Percentiles rank a stretch among this genome's conserved stretches.
Evolutionary conservation across 1,140 invertebrate species (phyloP).

Genomic region (Sminthurides bifidus): DNA sequence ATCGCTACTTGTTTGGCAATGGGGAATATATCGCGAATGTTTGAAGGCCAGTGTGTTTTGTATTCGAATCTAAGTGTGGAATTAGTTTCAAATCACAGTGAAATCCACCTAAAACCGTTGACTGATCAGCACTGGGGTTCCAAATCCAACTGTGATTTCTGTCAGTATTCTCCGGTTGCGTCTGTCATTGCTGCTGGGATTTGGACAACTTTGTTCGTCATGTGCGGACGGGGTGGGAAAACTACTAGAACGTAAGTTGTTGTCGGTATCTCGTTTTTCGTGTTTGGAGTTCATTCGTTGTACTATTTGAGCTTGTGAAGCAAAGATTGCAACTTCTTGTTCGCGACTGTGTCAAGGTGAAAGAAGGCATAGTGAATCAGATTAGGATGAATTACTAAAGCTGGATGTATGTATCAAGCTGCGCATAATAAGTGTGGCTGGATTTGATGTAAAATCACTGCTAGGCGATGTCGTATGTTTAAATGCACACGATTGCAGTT

Average conservation of each 20-base stretch:
- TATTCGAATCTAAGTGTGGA: constrained; percentile 18
- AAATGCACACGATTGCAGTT: too few species aligned
- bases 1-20: constrained; percentile 27
- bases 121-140: constrained; percentile 14
- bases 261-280: too few species aligned
- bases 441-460: too few species aligned
- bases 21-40: constrained; percentile 21
- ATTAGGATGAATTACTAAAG: neutral
- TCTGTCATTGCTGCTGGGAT: constrained; percentile 28
- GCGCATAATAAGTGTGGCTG: too few species aligned
- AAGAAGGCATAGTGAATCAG: neutral
- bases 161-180: constrained; percentile 26
- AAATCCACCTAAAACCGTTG: neutral
- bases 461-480: too few species aligned
- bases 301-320: too few species aligned
- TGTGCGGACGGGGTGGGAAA: constrained; percentile 28
- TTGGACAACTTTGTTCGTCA: constrained; percentile 25
- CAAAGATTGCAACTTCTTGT: too few species aligned
- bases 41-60: constrained; percentile 23
- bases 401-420: neutral
- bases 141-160: constrained; percentile 17
- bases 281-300: too few species aligned
- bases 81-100: constrained; percentile 1
- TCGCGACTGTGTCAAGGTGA: too few species aligned
- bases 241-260: constrained; percentile 19